phyloP scores from a whole-genome alignment of 2,113 vertebrate genomes.

The Galbula dea region DNA sequence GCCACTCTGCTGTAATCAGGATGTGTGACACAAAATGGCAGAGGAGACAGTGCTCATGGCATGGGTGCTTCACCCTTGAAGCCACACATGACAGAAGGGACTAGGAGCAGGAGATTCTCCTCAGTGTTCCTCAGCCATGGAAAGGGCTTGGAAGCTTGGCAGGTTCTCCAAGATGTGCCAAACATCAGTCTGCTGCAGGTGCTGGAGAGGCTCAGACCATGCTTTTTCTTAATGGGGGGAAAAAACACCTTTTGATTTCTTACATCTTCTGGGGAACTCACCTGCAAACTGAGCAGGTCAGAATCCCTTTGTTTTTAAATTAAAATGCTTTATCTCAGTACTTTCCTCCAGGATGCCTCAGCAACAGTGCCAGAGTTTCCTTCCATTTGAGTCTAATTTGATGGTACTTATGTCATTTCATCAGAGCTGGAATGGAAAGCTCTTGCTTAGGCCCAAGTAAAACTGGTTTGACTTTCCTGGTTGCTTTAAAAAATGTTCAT shows the following conservation, averaged over 20 bases:
- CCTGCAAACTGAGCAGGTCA: not conserved
- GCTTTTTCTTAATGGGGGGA: too few species aligned
- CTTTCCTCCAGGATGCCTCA: not conserved
- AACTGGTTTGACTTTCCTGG: not conserved
- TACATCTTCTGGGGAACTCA: not conserved
- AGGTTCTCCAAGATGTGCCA: not conserved
- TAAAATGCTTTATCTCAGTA: not conserved
- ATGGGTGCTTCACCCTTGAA: not conserved
- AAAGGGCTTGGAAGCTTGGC: not conserved
- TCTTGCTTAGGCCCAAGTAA: not conserved
- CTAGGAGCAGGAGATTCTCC: not conserved
- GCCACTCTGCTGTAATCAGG: not conserved
- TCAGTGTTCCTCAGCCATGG: not conserved
- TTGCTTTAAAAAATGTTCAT: not conserved
- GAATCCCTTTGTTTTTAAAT: not conserved
- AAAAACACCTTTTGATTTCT: not conserved
- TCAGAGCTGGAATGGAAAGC: not conserved
- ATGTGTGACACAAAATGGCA: not conserved
- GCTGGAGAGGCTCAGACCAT: not conserved
- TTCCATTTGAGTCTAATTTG: not conserved
- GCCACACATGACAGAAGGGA: not conserved
- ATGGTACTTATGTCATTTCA: not conserved
- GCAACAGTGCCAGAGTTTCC: not conserved
- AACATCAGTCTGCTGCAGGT: not conserved
- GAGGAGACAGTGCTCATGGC: not conserved